A percentile compares a stretch with the other conserved stretches of the same genome.
These are phyloP conservation scores for Sparus aurata DNA, from an alignment of 2,797 vertebrate species.

Conservation along the genomic window DNA sequence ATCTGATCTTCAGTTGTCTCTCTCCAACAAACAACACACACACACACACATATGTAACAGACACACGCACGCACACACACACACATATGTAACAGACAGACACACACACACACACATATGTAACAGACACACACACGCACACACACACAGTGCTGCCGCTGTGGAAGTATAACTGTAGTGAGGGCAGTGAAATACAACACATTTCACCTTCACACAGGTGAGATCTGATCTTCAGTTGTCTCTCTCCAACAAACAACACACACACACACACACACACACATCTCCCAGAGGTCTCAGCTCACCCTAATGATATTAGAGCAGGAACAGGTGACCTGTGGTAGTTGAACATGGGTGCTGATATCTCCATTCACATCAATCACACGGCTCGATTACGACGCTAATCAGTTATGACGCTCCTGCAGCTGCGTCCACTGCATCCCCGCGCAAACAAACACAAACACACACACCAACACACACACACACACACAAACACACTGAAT, in stretches of 20 bases:
- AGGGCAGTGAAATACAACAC: slow-evolving; percentile 54
- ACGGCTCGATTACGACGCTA: slow-evolving; percentile 63
- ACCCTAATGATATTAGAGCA: slow-evolving; percentile 67
- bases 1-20: slow-evolving; percentile 32
- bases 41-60: slow-evolving; percentile 28
- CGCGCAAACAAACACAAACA: slow-evolving; percentile 36
- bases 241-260: slow-evolving; percentile 8
- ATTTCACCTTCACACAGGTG: slow-evolving; percentile 64
- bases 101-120: slow-evolving; percentile 7
- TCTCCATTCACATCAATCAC: slow-evolving; percentile 66
- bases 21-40: slow-evolving; percentile 4
- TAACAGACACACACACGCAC: slow-evolving; percentile 4
- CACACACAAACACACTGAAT: slow-evolving; percentile 2
- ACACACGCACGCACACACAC: slow-evolving; percentile 2
- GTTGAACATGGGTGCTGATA: slow-evolving; percentile 64
- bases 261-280: background rate
- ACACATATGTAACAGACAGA: background rate
- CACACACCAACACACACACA: slow-evolving; percentile 28
- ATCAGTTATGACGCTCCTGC: slow-evolving; percentile 63
- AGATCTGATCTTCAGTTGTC: slow-evolving; percentile 35
- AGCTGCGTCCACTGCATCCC: slow-evolving; percentile 65
- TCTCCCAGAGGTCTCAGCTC: slow-evolving; percentile 27
- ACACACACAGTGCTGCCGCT: background rate
- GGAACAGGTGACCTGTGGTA: slow-evolving; percentile 69
- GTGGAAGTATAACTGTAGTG: slow-evolving; percentile 29